phyloP scores from a whole-genome alignment of 2,113 vertebrate species.

The Barnardius zonarius region DNA sequence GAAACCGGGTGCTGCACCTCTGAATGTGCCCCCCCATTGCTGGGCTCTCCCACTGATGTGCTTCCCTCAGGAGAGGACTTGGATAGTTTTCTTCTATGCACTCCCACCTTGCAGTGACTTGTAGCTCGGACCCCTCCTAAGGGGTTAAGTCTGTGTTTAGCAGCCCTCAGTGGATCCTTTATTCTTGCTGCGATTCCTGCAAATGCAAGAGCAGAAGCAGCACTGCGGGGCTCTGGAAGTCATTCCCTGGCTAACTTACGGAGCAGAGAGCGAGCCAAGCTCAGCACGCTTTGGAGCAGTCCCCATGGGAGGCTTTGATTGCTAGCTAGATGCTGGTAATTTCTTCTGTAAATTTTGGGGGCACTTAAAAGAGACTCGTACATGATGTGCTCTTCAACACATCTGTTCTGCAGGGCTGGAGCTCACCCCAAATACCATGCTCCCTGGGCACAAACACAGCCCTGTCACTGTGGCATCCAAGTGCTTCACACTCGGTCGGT shows the following conservation, averaged over 20 bases:
- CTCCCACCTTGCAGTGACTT: background rate
- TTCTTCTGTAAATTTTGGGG: background rate
- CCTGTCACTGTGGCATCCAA: background rate
- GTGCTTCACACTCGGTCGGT: background rate
- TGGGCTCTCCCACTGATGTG: background rate
- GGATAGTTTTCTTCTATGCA: background rate
- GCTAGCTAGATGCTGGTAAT: background rate
- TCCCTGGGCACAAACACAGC: background rate
- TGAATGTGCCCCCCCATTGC: background rate
- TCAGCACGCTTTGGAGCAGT: background rate
- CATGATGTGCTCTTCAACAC: background rate
- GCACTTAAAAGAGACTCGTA: conserved; percentile 5
- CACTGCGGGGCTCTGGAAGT: conserved; percentile 34
- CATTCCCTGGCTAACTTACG: background rate
- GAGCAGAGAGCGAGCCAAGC: background rate
- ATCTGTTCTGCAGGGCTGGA: background rate
- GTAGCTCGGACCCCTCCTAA: background rate
- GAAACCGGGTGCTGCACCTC: background rate
- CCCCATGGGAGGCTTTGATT: background rate
- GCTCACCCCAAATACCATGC: background rate
- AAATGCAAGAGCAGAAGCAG: conserved; percentile 31
- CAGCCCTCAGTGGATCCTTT: background rate
- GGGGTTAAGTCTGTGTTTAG: conserved; percentile 20
- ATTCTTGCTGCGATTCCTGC: background rate
- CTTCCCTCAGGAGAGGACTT: background rate